Evolutionary conservation across 1,140 invertebrate genomes (phyloP).

Genomic region (Pogonus chalceus): DNA sequence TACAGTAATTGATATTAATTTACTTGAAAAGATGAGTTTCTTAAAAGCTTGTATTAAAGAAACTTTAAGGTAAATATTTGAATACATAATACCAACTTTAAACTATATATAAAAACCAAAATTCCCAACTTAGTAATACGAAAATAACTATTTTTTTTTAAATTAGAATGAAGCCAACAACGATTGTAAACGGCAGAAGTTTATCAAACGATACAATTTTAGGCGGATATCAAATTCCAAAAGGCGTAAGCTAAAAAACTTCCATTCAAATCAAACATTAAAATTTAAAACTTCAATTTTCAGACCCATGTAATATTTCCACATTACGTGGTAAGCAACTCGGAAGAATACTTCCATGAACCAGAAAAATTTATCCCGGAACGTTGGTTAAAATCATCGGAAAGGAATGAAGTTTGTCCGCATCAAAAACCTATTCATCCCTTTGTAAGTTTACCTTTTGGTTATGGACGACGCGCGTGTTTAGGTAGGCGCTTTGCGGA

Average conservation of each 20-base stretch:
- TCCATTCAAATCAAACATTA: slow-evolving; percentile 1
- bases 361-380: slow-evolving; percentile 62
- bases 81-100: neutral
- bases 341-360: slow-evolving; percentile 57
- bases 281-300: slow-evolving; percentile 21
- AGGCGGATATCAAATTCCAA: slow-evolving; percentile 73
- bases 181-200: slow-evolving; percentile 75
- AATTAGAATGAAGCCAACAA: slow-evolving; percentile 72
- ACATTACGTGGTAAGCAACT: slow-evolving; percentile 69
- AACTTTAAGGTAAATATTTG: slow-evolving; percentile 57
- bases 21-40: slow-evolving; percentile 63
- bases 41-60: slow-evolving; percentile 84
- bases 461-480: slow-evolving; percentile 73
- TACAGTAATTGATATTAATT: slow-evolving; percentile 47
- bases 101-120: neutral
- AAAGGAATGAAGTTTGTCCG: slow-evolving; percentile 19
- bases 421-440: slow-evolving; percentile 45
- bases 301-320: slow-evolving; percentile 73
- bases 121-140: neutral
- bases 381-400: slow-evolving; percentile 53
- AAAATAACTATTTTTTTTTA: slow-evolving; percentile 10
- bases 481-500: slow-evolving; percentile 72
- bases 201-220: slow-evolving; percentile 69
- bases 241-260: slow-evolving; percentile 57
- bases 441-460: slow-evolving; percentile 71